A percentile compares a stretch with the other conserved stretches of the same genome.
phyloP scores from a whole-genome alignment of 2,888 invertebrate species.

The Eupithecia insigniata region DNA sequence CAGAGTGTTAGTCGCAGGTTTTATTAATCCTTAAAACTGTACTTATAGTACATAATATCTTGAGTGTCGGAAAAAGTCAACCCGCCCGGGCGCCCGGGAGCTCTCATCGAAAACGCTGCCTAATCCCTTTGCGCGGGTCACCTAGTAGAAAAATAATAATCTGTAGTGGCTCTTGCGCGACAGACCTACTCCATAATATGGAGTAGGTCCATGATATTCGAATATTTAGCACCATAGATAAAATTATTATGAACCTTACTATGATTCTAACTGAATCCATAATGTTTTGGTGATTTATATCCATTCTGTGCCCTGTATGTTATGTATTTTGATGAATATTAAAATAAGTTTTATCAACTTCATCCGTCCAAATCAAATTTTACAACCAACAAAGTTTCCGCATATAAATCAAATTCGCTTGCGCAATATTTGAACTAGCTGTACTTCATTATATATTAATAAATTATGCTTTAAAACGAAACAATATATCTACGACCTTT shows the following conservation, averaged over 20 bases:
- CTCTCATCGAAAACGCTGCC: no score
- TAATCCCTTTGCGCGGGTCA: no score
- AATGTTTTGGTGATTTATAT: background rate
- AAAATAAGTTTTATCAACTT: constrained; percentile 17
- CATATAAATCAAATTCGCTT: constrained; percentile 41
- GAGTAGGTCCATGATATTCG: no score
- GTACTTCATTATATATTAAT: constrained; percentile 54
- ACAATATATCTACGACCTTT: constrained; percentile 65
- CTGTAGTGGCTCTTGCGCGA: background rate
- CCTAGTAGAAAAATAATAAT: background rate
- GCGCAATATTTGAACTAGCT: constrained; percentile 44
- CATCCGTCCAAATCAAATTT: constrained; percentile 31
- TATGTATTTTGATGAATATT: constrained; percentile 15
- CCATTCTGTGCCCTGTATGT: constrained; percentile 1
- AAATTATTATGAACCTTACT: background rate
- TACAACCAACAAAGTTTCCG: constrained; percentile 38
- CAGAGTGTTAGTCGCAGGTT: no score
- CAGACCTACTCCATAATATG: background rate
- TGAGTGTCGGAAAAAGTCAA: no score
- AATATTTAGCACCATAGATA: background rate
- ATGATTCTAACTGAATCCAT: background rate
- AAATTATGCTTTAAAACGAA: constrained; percentile 52
- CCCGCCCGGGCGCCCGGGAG: no score
- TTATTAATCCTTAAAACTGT: no score
- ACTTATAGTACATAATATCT: no score